Conservation (phyloP, 2,113 vertebrate genomes). For the Synodontis membranacea region DNA sequence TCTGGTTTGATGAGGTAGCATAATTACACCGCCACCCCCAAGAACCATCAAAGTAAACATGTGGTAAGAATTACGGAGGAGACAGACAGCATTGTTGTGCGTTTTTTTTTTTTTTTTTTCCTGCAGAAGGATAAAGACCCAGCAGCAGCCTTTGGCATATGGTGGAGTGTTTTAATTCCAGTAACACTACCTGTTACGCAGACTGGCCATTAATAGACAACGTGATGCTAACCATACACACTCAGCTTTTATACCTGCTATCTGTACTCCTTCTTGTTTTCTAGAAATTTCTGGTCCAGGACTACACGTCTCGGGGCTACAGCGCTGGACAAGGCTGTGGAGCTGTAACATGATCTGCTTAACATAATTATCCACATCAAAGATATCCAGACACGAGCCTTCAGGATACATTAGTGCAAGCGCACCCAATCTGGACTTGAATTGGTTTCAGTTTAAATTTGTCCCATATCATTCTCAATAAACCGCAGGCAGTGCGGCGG, state of each 20-base stretch:
- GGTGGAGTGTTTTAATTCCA: conserved; percentile 61
- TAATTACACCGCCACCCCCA: conserved; percentile 69
- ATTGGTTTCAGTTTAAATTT: conserved; percentile 78
- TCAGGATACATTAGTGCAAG: conserved; percentile 69
- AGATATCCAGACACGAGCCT: conserved; percentile 63
- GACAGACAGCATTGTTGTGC: conserved; percentile 72
- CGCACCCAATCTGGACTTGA: conserved; percentile 70
- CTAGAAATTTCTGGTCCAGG: neutral
- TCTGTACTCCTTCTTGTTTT: neutral
- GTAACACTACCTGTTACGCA: conserved; percentile 53
- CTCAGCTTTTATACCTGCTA: neutral
- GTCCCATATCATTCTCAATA: conserved; percentile 76
- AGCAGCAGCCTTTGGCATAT: conserved; percentile 72
- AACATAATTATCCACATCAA: conserved; percentile 67
- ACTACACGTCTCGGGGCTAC: conserved; percentile 6
- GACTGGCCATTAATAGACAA: conserved; percentile 42
- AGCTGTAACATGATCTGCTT: conserved; percentile 63
- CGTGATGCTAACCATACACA: neutral
- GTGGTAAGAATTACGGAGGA: conserved; percentile 72
- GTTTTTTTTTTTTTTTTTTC: conserved; percentile 56
- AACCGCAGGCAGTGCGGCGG: conserved; percentile 63
- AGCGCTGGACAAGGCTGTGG: conserved; percentile 2
- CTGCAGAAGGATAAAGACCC: conserved; percentile 69
- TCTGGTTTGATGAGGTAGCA: conserved; percentile 73
- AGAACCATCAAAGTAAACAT: conserved; percentile 72